Percentiles rank a stretch among this genome's conserved stretches.
Evolutionary conservation across 2,888 invertebrate genomes (phyloP).

Genomic region (Choristoneura rosaceana): DNA sequence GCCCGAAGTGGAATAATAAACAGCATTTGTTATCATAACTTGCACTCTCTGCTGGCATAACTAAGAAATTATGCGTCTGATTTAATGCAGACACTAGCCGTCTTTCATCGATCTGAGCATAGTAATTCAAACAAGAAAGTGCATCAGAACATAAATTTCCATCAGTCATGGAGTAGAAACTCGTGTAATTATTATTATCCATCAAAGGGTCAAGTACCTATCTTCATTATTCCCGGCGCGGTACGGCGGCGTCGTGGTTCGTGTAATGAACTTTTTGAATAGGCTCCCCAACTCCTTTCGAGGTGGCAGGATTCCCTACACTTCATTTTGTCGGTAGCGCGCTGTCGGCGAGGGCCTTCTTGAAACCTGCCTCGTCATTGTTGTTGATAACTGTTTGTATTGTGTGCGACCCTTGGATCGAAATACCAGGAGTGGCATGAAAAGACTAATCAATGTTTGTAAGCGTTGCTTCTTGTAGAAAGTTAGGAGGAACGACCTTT

Average conservation of each 20-base stretch:
- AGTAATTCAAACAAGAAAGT: constrained; percentile 41
- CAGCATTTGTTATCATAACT: constrained; percentile 31
- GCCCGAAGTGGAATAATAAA: constrained; percentile 45
- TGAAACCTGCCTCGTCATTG: constrained; percentile 74
- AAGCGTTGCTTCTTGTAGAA: constrained; percentile 65
- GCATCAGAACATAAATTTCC: constrained; percentile 43
- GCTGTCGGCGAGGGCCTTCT: constrained; percentile 59
- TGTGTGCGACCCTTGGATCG: constrained; percentile 64
- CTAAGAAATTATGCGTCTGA: constrained; percentile 29
- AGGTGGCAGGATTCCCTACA: constrained; percentile 76
- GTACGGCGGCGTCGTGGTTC: constrained; percentile 51
- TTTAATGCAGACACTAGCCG: constrained; percentile 28
- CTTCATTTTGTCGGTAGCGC: constrained; percentile 75
- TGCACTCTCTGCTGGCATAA: constrained; percentile 14
- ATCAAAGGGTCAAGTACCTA: constrained; percentile 60
- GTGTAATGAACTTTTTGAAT: constrained; percentile 77
- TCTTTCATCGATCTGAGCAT: constrained; percentile 37
- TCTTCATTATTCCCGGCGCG: constrained; percentile 52
- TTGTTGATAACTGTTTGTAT: constrained; percentile 79
- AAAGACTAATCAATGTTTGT: constrained; percentile 73
- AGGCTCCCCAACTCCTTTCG: constrained; percentile 67
- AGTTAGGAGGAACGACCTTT: constrained; percentile 75
- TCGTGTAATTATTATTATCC: constrained; percentile 53
- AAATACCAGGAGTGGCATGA: constrained; percentile 73
- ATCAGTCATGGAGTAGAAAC: constrained; percentile 43